Base-by-base conservation (phyloP, 2,888 invertebrate species). In the Campoletis raptor region DNA sequence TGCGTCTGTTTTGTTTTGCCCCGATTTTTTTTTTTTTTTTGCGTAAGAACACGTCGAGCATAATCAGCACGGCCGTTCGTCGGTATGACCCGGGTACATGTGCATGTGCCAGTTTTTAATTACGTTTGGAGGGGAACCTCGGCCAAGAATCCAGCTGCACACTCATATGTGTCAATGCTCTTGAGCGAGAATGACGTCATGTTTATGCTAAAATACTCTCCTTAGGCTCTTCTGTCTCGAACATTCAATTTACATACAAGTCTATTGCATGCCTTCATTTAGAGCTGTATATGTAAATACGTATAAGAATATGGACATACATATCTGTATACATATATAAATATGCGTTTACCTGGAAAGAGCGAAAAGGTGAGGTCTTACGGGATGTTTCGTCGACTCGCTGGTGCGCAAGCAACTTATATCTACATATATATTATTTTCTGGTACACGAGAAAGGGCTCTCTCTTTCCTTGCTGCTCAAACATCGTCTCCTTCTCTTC, bases 61-160 rank as follows among this genome's bases (percentile, higher is more conserved):
- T 18, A 52, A 78, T 37, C 61, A 70, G 69, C 73, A 77, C 82
- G 79, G 88, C 42, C 77, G 66, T 81, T 42, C 69, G 52, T 78
- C 67, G 40, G 67, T 74, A 74, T 86, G 85, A 87, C 88, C 88
- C 80, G 80, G 77, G 74, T 81, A 66, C 64, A 52, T 78, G 81
- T 69, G 84, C 85, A 80, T 80, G 89, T 90, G 88, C 88, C 88
- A 89, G 89, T 90, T 92, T 91, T 91, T 90, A 91, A 92, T 92
- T 90, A 88, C 89, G 86, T 79, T 87, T 85, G 88, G 83, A 85
- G 89, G 89, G 91, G 77, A 90, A 89, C 83, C 81, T 80, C 85
- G 85, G 85, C n/a, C 74, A 40, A 66, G 42, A 57, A n/a, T 64
- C 36, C 73, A 64, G 52, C 61, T 40, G 52, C 42, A 52, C 45